Evolutionary conservation across 2,113 vertebrate genomes (phyloP).

Genomic region (Phycodurus eques): DNA sequence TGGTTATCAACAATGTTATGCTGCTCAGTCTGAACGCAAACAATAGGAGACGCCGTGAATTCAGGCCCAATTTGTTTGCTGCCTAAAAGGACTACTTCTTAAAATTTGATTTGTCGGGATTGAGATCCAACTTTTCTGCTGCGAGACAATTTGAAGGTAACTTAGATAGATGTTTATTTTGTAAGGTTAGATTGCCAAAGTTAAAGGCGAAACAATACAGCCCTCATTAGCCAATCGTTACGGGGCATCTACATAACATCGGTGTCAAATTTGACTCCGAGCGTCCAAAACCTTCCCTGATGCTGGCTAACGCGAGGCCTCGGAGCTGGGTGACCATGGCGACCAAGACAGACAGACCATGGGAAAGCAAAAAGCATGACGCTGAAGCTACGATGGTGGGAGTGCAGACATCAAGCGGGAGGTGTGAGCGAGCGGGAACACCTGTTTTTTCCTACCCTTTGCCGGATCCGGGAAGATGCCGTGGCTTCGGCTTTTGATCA

Average conservation of each 20-base stretch:
- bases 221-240: not conserved
- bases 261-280: conserved; percentile 1
- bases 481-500: conserved; percentile 97
- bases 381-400: conserved; percentile 61
- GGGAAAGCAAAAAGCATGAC: conserved; percentile 67
- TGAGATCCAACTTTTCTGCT: not conserved
- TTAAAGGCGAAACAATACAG: not conserved
- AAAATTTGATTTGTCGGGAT: too few species aligned
- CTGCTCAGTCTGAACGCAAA: too few species aligned
- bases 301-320: not conserved
- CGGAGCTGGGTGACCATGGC: conserved; percentile 51
- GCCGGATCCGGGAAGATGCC: conserved; percentile 96
- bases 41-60: too few species aligned
- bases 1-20: too few species aligned
- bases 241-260: not conserved
- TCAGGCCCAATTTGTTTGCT: not conserved
- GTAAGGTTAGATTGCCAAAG: not conserved
- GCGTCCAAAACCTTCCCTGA: conserved; percentile 48
- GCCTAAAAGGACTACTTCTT: not conserved
- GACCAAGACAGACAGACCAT: conserved; percentile 61
- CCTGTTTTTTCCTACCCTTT: conserved; percentile 82
- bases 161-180: too few species aligned
- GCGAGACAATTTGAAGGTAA: not conserved
- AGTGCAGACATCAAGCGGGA: conserved; percentile 33
- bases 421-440: conserved; percentile 5